Evolutionary conservation across 2,888 invertebrate genomes (phyloP).

Genomic region (Amblyteles armatorius): DNA sequence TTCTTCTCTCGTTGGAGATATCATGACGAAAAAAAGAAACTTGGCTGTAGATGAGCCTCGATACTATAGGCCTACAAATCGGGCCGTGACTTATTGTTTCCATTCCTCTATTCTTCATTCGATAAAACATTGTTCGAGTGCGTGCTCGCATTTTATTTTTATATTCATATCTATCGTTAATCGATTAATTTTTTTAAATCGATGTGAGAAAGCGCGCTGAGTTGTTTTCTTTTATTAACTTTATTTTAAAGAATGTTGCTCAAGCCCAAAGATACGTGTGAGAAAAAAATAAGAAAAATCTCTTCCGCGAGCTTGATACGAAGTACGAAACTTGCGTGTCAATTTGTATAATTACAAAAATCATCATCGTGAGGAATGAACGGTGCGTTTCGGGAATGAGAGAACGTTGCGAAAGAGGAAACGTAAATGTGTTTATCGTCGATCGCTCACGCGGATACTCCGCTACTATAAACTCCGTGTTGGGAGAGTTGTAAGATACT

Average conservation of each 20-base stretch:
- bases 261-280: slow-evolving; percentile 32
- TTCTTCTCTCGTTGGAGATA: neutral
- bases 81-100: neutral
- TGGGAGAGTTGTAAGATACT: slow-evolving; percentile 54
- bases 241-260: neutral
- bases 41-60: neutral
- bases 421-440: neutral
- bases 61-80: neutral
- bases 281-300: slow-evolving; percentile 13
- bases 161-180: neutral
- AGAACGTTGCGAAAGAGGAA: neutral
- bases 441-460: neutral
- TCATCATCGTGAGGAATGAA: neutral
- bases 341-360: slow-evolving; percentile 2
- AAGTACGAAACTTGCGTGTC: neutral
- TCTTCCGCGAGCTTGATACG: slow-evolving; percentile 24
- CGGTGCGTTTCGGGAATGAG: neutral
- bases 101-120: slow-evolving; percentile 9
- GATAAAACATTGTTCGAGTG: neutral
- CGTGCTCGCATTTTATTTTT: slow-evolving; percentile 7
- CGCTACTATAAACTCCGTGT: neutral
- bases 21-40: neutral
- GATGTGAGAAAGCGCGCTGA: neutral
- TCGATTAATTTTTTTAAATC: slow-evolving; percentile 3
- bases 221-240: neutral